These are phyloP conservation scores for Ictalurus furcatus DNA, from an alignment of 2,113 vertebrate genomes.

Conservation along the genomic window DNA sequence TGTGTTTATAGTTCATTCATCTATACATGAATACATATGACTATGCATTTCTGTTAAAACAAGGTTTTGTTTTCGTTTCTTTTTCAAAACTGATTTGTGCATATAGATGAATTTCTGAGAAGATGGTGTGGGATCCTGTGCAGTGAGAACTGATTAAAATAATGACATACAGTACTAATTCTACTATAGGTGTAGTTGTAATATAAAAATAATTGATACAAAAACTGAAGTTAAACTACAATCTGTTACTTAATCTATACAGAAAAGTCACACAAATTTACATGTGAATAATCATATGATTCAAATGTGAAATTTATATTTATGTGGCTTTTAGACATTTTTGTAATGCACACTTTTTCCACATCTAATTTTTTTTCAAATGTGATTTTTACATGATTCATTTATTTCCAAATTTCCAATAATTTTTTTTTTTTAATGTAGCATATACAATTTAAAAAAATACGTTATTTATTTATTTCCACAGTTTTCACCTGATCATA, in stretches of 20 bases:
- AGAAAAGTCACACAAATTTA: not conserved
- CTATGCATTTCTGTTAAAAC: not conserved
- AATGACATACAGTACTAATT: not conserved
- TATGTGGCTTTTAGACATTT: not conserved
- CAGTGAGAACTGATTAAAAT: not conserved
- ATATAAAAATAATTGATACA: not conserved
- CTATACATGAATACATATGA: not conserved
- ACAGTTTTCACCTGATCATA: not conserved
- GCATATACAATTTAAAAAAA: not conserved
- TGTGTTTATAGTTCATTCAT: slow-evolving; percentile 1
- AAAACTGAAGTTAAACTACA: not conserved
- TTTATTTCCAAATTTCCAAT: too few species aligned
- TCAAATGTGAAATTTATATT: not conserved
- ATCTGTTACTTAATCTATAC: not conserved
- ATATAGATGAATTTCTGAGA: not conserved
- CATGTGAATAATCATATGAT: not conserved
- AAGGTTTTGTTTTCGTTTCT: not conserved
- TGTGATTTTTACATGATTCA: not conserved
- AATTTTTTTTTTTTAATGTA: too few species aligned
- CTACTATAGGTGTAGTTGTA: not conserved
- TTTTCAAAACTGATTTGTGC: not conserved
- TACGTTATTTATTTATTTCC: not conserved
- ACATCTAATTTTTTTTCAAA: not conserved
- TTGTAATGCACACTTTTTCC: not conserved
- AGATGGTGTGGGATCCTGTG: not conserved